Conservation (phyloP, 2,888 invertebrate species). For the Lamellibrachia satsuma region DNA sequence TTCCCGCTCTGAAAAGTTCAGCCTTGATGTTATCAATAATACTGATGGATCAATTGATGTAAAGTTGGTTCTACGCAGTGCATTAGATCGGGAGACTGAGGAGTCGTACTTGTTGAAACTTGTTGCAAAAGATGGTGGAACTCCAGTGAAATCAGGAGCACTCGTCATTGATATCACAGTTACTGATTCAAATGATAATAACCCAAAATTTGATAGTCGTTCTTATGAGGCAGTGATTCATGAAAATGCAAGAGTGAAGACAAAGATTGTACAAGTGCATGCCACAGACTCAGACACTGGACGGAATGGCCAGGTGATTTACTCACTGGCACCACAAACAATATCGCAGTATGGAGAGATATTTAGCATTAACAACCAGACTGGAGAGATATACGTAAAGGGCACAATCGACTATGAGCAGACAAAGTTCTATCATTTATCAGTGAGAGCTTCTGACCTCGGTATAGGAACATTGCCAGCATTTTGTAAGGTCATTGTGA, state of each 20-base stretch:
- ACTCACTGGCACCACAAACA: conserved; percentile 9
- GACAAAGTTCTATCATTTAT: conserved; percentile 13
- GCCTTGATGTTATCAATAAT: conserved; percentile 30
- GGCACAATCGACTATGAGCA: conserved; percentile 6
- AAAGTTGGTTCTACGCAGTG: conserved; percentile 89
- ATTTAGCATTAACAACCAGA: conserved; percentile 19
- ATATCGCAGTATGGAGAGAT: neutral
- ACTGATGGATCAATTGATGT: conserved; percentile 76
- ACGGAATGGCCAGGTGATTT: conserved; percentile 26
- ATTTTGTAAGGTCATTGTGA: conserved; percentile 70
- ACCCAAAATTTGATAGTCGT: conserved; percentile 68
- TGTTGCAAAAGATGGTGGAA: conserved; percentile 93
- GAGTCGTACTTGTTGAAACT: conserved; percentile 86
- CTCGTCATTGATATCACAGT: conserved; percentile 69
- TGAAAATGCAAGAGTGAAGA: conserved; percentile 89
- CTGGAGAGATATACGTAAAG: neutral
- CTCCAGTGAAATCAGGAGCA: conserved; percentile 91
- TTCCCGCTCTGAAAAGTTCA: conserved; percentile 72
- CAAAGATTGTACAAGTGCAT: conserved; percentile 66
- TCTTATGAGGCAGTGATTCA: conserved; percentile 81
- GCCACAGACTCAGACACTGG: conserved; percentile 28
- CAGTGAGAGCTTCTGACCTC: conserved; percentile 28
- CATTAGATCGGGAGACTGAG: conserved; percentile 90
- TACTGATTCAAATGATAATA: conserved; percentile 85
- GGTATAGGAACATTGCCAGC: conserved; percentile 30